Base-by-base conservation (phyloP, 2,888 invertebrate species). In the Trachelus iudaicus region DNA sequence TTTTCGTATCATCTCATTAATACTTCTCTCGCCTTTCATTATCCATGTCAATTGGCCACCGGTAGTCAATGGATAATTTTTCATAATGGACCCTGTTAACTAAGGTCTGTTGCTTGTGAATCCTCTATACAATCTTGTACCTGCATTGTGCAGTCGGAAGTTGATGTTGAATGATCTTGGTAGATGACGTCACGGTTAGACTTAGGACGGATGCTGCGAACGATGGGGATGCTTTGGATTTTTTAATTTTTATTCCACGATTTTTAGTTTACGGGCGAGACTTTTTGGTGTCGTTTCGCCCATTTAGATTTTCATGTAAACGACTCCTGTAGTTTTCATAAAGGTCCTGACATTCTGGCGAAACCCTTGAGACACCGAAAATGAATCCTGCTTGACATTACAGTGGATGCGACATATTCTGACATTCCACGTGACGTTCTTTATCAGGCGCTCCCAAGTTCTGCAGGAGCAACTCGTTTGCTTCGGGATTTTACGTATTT, bases 321-420 rank as follows among this genome's bases (percentile, higher is more conserved):
- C 56, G 56, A 56, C 56, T 56, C 9, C 2, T 56, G 56, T 23
- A 56, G 56, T 23, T 56, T 56, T 56, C 56, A 56, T 56, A 80
- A 87, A 87, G 86, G 86, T 86, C 86, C 79, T 83, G 86, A 86
- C 86, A 87, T 87, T 87, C 86, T 78, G 78, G 76, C 23, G 69
- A 75, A 80, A 81, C 82, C 79, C 83, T 83, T 75, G 81, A 80
- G 83, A 82, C 82, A 81, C 56, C 23, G 79, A 83, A 75, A 75
- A 23, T 31, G 40, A 73, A 81, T 79, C 82, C 79, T 83, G 83
- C 73, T 77, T 83, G 82, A 85, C 83, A 85, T 84, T 83, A 85
- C 33, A 69, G 69, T 23, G 23, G 23, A 23, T 56, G 56, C 56
- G 56, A 56, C 56, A 56, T 56, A 56, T 56, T 56, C 23, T 56